Percentiles rank a stretch among this genome's conserved stretches.
Evolutionary conservation across 2,888 invertebrate genomes (phyloP).

Genomic region (Scaptomyza cyrtandrae): DNA sequence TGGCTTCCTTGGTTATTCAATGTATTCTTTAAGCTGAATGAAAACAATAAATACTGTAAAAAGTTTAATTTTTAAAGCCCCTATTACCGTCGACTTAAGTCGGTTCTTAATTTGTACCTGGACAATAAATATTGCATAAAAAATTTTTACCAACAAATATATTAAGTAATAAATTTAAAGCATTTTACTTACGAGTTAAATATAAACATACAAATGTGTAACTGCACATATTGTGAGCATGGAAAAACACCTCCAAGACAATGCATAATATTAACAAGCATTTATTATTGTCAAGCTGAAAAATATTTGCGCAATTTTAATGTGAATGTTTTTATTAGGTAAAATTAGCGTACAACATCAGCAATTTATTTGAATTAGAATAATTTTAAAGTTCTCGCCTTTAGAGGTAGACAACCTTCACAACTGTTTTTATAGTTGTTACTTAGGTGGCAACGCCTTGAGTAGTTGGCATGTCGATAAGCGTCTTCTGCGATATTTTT

Average conservation of each 20-base stretch:
- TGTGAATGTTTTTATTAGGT: neutral
- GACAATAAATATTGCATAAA: constrained; percentile 64
- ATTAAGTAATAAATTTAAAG: constrained; percentile 17
- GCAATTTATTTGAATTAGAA: neutral
- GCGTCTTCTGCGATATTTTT: neutral
- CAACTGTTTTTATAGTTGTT: neutral
- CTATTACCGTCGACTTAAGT: constrained; percentile 25
- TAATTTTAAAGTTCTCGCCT: constrained; percentile 5
- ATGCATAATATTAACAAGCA: neutral
- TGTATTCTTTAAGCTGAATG: constrained; percentile 59
- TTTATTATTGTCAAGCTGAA: neutral
- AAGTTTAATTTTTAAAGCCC: constrained; percentile 34
- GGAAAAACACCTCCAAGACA: neutral
- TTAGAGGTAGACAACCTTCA: too few relatives aligned
- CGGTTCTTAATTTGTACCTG: constrained; percentile 43
- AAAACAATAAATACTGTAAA: constrained; percentile 50
- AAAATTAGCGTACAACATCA: neutral
- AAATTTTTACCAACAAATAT: constrained; percentile 21
- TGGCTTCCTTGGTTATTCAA: constrained; percentile 63
- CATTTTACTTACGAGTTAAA: constrained; percentile 21
- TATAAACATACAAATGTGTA: constrained; percentile 1
- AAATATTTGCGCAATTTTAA: neutral
- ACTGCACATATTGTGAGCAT: constrained; percentile 3
- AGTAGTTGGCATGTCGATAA: constrained; percentile 16
- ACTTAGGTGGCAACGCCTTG: constrained; percentile 25